phyloP scores from a whole-genome alignment of 2,888 invertebrate species.

The Acleris literana region DNA sequence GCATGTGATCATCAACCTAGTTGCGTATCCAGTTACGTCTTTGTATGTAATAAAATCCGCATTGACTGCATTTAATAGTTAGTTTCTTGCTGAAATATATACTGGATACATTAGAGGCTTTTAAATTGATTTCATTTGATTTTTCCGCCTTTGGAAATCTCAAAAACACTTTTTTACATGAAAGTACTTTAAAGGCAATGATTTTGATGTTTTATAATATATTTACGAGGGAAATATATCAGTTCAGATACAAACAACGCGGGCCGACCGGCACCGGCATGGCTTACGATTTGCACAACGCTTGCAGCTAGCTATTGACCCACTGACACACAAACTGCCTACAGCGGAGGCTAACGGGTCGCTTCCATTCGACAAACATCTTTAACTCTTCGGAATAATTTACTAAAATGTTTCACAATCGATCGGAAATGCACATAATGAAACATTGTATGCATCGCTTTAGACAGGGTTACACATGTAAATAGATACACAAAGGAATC shows the following conservation, averaged over 20 bases:
- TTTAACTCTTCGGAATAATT: constrained; percentile 16
- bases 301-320: constrained; percentile 79
- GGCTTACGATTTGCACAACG: constrained; percentile 67
- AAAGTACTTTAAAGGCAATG: too few relatives aligned
- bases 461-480: neutral
- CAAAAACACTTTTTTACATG: too few relatives aligned
- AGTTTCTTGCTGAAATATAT: too few relatives aligned
- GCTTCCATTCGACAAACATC: constrained; percentile 61
- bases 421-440: constrained; percentile 2
- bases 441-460: neutral
- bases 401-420: neutral
- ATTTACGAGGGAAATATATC: too few relatives aligned
- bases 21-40: constrained; percentile 24
- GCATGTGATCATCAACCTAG: constrained; percentile 28
- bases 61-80: too few relatives aligned
- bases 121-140: too few relatives aligned
- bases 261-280: constrained; percentile 49
- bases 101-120: too few relatives aligned
- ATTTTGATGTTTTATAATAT: too few relatives aligned
- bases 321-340: constrained; percentile 69
- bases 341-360: constrained; percentile 74
- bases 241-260: neutral
- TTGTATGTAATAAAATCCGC: neutral
- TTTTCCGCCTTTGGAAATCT: too few relatives aligned
- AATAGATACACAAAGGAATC: too few relatives aligned